These are phyloP conservation scores for Archaeoteleia sp. DNA, from an alignment of 2,888 invertebrate genomes.

Conservation along the genomic window DNA sequence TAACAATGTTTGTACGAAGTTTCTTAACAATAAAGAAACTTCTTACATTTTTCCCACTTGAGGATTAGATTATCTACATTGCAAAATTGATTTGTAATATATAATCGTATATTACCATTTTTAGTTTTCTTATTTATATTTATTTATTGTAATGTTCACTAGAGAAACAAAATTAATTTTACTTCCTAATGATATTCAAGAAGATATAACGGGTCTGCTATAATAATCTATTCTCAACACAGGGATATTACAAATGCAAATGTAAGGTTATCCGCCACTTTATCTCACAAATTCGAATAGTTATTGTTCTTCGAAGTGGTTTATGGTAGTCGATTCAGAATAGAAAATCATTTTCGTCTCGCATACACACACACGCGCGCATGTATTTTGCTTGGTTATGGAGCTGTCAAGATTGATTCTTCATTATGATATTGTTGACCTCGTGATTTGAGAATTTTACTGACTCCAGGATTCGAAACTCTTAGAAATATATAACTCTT, in stretches of 20 bases:
- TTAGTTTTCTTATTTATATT: no score
- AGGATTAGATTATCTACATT: no score
- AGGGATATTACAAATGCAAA: slow-evolving; percentile 27
- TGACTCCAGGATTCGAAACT: slow-evolving; percentile 1
- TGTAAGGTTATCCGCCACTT: slow-evolving; percentile 17
- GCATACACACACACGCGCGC: slow-evolving; percentile 1
- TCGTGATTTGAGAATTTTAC: slow-evolving; percentile 6
- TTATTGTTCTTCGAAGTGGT: slow-evolving; percentile 28
- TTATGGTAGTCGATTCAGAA: not conserved
- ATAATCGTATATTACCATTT: no score
- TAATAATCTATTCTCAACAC: slow-evolving; percentile 1
- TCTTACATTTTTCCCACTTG: no score
- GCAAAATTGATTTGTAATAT: no score
- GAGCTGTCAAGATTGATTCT: slow-evolving; percentile 15
- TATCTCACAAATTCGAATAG: slow-evolving; percentile 24
- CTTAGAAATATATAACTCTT: slow-evolving; percentile 14
- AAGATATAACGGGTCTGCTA: slow-evolving; percentile 14
- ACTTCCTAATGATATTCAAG: not conserved
- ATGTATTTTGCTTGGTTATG: not conserved
- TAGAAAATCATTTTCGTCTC: slow-evolving; percentile 4
- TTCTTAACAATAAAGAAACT: no score
- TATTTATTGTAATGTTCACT: no score
- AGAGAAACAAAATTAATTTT: no score
- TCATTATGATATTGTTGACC: slow-evolving; percentile 22
- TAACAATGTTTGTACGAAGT: no score